Base-by-base conservation (phyloP, 1,140 invertebrate genomes). In the Nephila pilipes region DNA sequence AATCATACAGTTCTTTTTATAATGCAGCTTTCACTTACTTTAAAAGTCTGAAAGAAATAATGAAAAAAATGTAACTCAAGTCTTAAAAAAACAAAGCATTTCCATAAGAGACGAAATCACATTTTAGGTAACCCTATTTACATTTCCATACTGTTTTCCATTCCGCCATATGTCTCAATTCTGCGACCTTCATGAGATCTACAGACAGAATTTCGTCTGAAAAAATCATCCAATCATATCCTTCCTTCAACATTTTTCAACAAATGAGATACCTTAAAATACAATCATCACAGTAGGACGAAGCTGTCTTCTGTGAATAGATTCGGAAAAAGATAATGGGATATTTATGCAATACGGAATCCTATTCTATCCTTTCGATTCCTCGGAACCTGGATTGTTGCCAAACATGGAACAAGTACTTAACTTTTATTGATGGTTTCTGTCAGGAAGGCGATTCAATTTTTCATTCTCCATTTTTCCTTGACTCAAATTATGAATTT, bases 291-390 rank as follows among this genome's bases (percentile, higher is more conserved):
- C 22, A 29, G 25, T 25, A 65, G 63, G 25, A 12, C 8, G 63
- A 65, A 65, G n/a, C 63, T 25, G 25, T 65, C 63, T n/a, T 29
- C 10, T n/a, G 4, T 25, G 63, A 65, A 65, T 65, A 65, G 63
- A 65, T 2, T 25, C 8, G 25, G 25, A 25, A 25, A n/a, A 25
- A n/a, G 63, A 46, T 25, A 65, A 65, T 65, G 63, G 63, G 63
- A 65, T 65, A 65, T 65, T 65, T 65, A 65, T 65, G 63, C 63
- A 65, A 25, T 65, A 29, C n/a, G 63, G 63, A 65, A 25, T 65
- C 25, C 63, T 65, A 25, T 65, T 65, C 63, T 25, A n/a, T 65
- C 12, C 6, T n/a, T 25, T 2, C n/a, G n/a, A 65, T 65, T 65
- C 22, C 22, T 0, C 22, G 25, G 25, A 65, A 65, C 14, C 63